These are phyloP conservation scores for Agelas oroides DNA, from an alignment of 37 sponge, comb jelly and placozoan species.

Conservation along the genomic window DNA sequence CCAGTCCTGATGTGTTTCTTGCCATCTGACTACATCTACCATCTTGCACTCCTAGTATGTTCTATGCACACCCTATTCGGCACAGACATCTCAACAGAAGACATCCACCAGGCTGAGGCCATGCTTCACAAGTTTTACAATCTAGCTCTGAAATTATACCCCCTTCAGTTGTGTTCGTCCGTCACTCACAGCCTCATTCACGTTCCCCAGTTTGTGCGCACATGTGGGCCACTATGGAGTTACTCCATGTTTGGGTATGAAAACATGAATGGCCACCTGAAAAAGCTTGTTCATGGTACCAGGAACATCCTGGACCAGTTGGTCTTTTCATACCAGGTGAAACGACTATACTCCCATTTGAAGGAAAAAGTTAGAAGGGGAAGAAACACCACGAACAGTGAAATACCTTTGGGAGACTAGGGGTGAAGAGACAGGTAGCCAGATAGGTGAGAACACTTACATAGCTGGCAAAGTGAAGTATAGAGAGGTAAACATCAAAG, in stretches of 20 bases:
- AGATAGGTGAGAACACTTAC: too few relatives aligned
- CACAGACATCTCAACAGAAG: background rate
- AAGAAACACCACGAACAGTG: too few relatives aligned
- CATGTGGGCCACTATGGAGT: too few relatives aligned
- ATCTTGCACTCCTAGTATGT: constrained; percentile 12
- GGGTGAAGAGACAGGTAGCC: too few relatives aligned
- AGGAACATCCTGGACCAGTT: constrained; percentile 4
- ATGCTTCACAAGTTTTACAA: background rate
- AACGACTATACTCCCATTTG: too few relatives aligned
- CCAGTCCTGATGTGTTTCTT: constrained; percentile 14
- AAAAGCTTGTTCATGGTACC: background rate
- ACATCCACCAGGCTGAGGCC: background rate
- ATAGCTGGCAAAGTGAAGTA: too few relatives aligned
- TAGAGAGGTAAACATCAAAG: too few relatives aligned
- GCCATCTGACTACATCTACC: constrained; percentile 19
- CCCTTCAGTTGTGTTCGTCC: background rate
- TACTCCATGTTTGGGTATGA: constrained; percentile 13
- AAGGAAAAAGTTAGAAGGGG: too few relatives aligned
- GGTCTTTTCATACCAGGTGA: too few relatives aligned
- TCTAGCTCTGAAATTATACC: background rate
- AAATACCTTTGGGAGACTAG: too few relatives aligned
- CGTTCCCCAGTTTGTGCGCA: background rate
- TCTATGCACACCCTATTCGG: constrained; percentile 7
- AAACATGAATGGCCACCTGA: constrained; percentile 22
- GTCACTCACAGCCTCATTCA: background rate